Evolutionary conservation across 1,140 invertebrate genomes (phyloP).

Genomic region (Steinernema feltiae): DNA sequence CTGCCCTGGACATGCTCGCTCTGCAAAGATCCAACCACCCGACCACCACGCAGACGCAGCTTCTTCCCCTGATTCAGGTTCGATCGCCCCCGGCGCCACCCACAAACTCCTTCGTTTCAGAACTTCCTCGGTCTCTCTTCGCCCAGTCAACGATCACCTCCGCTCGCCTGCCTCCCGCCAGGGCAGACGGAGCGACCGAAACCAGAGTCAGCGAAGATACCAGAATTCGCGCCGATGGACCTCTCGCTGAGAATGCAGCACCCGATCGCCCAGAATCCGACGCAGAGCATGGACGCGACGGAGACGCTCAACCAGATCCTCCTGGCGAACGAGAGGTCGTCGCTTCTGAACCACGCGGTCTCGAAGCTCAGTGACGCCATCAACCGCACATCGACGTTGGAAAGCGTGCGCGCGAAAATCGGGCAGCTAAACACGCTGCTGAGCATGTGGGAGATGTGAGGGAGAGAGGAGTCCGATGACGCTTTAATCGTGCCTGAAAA

Average conservation of each 20-base stretch:
- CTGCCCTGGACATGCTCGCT: not conserved
- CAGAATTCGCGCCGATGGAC: not conserved
- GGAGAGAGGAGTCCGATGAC: not conserved
- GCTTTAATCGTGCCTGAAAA: slow-evolving; percentile 9
- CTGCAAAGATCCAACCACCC: not conserved
- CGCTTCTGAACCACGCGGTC: not conserved
- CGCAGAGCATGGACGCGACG: not conserved
- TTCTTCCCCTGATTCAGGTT: not conserved
- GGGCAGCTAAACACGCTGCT: not conserved
- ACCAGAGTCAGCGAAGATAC: not conserved
- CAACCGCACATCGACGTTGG: not conserved
- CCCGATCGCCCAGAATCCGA: not conserved
- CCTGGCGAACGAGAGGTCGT: not conserved
- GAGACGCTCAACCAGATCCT: not conserved
- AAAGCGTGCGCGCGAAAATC: not conserved
- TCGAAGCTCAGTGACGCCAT: not conserved
- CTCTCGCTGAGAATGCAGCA: not conserved
- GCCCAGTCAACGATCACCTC: not conserved
- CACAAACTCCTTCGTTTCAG: not conserved
- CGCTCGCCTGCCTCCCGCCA: not conserved
- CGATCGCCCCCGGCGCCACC: not conserved
- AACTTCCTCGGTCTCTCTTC: not conserved
- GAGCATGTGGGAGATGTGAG: not conserved
- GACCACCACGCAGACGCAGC: not conserved
- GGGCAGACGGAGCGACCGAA: not conserved